Base-by-base conservation (phyloP, 2,797 vertebrate genomes). In the Sebastolobus alascanus region DNA sequence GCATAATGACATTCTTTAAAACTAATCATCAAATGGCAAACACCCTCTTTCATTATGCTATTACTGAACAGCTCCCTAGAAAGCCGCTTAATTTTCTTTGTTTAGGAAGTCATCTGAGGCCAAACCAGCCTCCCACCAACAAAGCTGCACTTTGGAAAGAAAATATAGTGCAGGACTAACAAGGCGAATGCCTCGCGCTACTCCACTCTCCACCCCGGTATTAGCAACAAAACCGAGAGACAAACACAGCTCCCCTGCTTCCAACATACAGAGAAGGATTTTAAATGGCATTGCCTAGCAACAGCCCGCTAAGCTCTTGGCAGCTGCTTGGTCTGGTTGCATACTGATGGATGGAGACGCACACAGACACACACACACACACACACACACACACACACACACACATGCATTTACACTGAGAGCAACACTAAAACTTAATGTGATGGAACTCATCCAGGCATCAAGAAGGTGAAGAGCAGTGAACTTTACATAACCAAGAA, bases 271-370 rank as follows among this genome's bases (percentile, higher is more conserved):
- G 79, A 79, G 85, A 83, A 70, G 84, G 85, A 89, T 92, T 91
- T 90, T 90, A 90, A 92, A 93, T 82, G 87, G 85, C 87, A 94
- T 95, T 89, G 93, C 94, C 92, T 94, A 95, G 94, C 94, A 95
- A 95, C 94, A 91, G 91, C 79, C 84, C 70, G 81, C 91, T 91
- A 89, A 92, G 92, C 90, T 92, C 88, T 79, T 87, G 89, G 90
- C 90, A 89, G 91, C 85, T 89, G 87, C 88, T 84, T 63, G 80
- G 89, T 91, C 16, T 85, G 86, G 77, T 73, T 72, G 93, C 90
- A 93, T 93, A 92, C 87, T 87, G 91, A 95, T 90, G 77, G 89
- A 89, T 52, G 55, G 75, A 90, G 79, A 83, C 55, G 25, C 69
- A 8, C 77, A 77, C 37, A 58, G 4, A 82, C 52, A 65, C 54